Evolutionary conservation across 2,888 invertebrate species (phyloP), one percentile per base, ranked within the genome.

Genomic region (Pelosia muscerda): DNA sequence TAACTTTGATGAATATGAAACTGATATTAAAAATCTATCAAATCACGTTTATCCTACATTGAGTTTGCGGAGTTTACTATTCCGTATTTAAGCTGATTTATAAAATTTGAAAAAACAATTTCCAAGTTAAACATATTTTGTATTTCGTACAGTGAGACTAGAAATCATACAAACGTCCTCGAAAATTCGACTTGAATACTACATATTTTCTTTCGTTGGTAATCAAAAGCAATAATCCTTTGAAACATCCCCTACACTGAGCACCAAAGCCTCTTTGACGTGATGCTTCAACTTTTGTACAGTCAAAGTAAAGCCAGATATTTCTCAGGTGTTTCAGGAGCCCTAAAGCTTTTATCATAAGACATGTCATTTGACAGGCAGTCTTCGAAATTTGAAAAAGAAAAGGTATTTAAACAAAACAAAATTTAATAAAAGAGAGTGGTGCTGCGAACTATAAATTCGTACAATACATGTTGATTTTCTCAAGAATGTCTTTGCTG

Each of bases 221-320:
- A 49, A 49, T 49, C 49, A 49, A 49, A 49, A 49, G 49, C n/a
- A 49, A 49, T 49, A 49, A 55, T 56, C 53, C 23, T 62, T 69
- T 25, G 49, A 49, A 49, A 49, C n/a, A 49, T n/a, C 6, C 8
- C 49, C 19, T 8, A 49, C 49, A 49, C 8, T 49, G n/a, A n/a
- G n/a, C 49, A 49, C 49, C 49, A 49, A 49, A 49, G 49, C 49
- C n/a, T 49, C 49, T 49, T 49, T 49, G 49, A 49, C n/a, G 49
- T 49, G 49, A 49, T 19, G n/a, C 49, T 49, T 49, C 49, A n/a
- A n/a, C 49, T 49, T 49, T 49, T 49, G 49, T 49, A n/a, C 49
- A n/a, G n/a, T 49, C 49, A 49, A 49, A 49, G 49, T 49, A 49
- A n/a, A 49, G 49, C 5, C n/a, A n/a, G 49, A 49, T n/a, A 49